phyloP scores from a whole-genome alignment of 1,140 invertebrate species.

The Dufourea novaeangliae region DNA sequence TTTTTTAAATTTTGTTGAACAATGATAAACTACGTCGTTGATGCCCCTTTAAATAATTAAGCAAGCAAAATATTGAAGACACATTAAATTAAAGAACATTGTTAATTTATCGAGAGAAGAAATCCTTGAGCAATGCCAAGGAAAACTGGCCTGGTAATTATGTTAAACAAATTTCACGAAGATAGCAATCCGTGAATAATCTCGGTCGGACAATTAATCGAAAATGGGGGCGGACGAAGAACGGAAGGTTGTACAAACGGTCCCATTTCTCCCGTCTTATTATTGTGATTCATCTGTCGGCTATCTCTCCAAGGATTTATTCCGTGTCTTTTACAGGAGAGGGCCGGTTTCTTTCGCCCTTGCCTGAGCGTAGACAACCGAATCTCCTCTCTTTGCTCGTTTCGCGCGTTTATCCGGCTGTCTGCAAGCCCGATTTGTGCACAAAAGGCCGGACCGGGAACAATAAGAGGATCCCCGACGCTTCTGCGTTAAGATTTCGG shows the following conservation, averaged over 20 bases:
- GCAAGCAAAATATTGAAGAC: too few relatives aligned
- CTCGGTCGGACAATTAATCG: neutral
- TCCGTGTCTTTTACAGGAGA: constrained; percentile 22
- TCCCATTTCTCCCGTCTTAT: neutral
- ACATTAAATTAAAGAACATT: too few relatives aligned
- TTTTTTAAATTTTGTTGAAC: too few relatives aligned
- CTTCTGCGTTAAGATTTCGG: constrained; percentile 35
- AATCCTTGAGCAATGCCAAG: neutral
- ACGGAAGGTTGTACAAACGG: neutral
- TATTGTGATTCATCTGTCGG: constrained; percentile 39
- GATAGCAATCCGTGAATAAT: neutral
- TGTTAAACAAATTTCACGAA: neutral
- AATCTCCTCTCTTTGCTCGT: constrained; percentile 28
- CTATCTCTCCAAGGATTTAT: constrained; percentile 39
- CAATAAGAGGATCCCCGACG: constrained; percentile 54
- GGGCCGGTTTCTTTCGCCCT: constrained; percentile 27
- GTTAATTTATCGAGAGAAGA: too few relatives aligned
- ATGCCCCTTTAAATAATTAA: too few relatives aligned
- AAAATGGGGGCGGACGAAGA: neutral
- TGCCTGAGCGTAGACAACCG: constrained; percentile 2
- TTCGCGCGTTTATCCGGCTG: constrained; percentile 38
- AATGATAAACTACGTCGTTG: too few relatives aligned
- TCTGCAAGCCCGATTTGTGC: constrained; percentile 50
- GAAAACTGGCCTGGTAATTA: neutral
- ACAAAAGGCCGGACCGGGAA: constrained; percentile 49